Conservation (phyloP, 2,888 invertebrate species). For the Drosophila lacicola region DNA sequence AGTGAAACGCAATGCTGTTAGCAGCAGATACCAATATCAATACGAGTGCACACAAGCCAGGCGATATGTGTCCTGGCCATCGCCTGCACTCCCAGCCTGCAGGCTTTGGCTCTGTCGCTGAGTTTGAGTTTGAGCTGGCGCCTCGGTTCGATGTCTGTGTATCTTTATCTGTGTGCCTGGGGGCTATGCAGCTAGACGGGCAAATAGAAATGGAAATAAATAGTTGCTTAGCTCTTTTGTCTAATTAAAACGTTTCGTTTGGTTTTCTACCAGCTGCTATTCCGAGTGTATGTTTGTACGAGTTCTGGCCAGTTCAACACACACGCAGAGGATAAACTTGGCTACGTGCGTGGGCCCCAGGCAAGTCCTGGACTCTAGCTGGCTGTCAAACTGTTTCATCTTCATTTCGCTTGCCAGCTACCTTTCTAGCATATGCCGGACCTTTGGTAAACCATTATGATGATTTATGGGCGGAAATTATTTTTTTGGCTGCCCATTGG, state of each 20-base stretch:
- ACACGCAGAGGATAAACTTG: conserved; percentile 8
- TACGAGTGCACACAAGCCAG: conserved; percentile 29
- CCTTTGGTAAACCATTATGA: conserved; percentile 65
- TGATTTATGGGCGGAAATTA: conserved; percentile 79
- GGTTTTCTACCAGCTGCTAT: conserved; percentile 2
- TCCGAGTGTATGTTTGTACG: background rate
- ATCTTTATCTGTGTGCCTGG: conserved; percentile 19
- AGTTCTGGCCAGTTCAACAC: conserved; percentile 41
- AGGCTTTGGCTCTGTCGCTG: conserved; percentile 7
- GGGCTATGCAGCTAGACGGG: conserved; percentile 31
- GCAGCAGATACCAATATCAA: conserved; percentile 22
- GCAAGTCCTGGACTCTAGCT: conserved; percentile 30
- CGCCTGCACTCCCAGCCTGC: conserved; percentile 31
- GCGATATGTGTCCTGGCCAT: conserved; percentile 25
- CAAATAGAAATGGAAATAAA: conserved; percentile 71
- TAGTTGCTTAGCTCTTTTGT: conserved; percentile 76
- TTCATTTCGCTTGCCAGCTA: conserved; percentile 58
- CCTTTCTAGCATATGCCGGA: conserved; percentile 35
- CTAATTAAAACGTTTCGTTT: conserved; percentile 76
- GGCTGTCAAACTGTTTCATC: conserved; percentile 72
- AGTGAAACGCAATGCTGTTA: conserved; percentile 44
- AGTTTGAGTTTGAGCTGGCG: background rate
- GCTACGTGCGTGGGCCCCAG: conserved; percentile 21
- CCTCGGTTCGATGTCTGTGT: conserved; percentile 26
- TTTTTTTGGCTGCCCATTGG: conserved; percentile 48